Evolutionary conservation across 2,113 vertebrate species (phyloP), one percentile per base, ranked within the genome.

Genomic region (Motacilla tschutschensis): DNA sequence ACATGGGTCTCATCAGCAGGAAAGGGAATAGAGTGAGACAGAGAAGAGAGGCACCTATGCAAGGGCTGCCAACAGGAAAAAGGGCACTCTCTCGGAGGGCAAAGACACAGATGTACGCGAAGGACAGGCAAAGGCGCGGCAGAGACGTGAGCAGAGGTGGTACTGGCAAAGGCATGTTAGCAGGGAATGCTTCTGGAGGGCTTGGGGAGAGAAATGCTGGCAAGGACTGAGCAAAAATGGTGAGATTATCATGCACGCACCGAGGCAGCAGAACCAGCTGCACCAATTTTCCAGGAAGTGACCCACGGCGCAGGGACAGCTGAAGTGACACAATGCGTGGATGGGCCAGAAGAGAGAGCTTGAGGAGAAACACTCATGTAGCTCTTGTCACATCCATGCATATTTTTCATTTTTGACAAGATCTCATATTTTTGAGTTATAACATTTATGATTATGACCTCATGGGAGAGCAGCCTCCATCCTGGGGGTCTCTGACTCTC

Each of bases 1-100:
- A 95, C 94, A 92, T 91, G 92, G 92, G 93, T 94, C 83, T 93
- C 93, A 94, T 77, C 94, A 95, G 92, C 94, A 92, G 94, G 93
- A 93, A 94, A 83, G 92, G 80, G 76, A 88, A 83, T 53, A 63
- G 85, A 93, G 54, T 3, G 77, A 95, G 87, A 87, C 85, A 90
- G 85, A 79, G 74, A 90, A 48, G 66, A 93, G 83, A 93, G 69
- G 90, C 89, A 87, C 87, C 94, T 92, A 90, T 25, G 55, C 89
- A 93, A 94, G 89, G 93, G 85, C 93, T 95, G 94, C 93, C 94
- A 95, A 92, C 87, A 92, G 83, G 6, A 90, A 87, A 91, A 92
- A 94, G 92, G 94, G 92, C 92, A 94, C 70, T 74, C 77, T 85
- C 91, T 92, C 60, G 5, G 90, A 93, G 94, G 94, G 92, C 93